Evolutionary conservation across 2,888 invertebrate species (phyloP), one percentile per base, ranked within the genome.

Genomic region (Druceiella hillmani): DNA sequence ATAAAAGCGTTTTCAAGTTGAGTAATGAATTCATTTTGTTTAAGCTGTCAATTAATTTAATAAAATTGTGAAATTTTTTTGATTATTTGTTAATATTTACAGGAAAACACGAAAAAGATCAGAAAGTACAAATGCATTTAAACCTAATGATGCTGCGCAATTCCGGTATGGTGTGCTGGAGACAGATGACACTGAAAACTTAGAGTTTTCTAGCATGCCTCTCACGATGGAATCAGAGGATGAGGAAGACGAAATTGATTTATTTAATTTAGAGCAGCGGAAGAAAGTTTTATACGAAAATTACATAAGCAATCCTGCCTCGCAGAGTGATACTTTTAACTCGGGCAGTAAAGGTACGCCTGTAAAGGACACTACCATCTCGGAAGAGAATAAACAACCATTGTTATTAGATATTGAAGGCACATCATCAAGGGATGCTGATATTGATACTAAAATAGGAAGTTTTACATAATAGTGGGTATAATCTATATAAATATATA

Each of bases 171-270:
- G 72, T 9, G 68, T 72, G 5, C 61, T 72, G 3, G 59, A 67
- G 34, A 66, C 71, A 0, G 68, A 70, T 31, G 72, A 72, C 39
- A 57, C 63, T 25, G 68, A 67, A 44, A 70, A 66, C 42, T 45
- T 68, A 22, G 72, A 72, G 51, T 51, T 69, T 3, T 64, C 71
- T 10, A 52, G 64, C 36, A 57, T 72, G 20, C 71, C 71, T 0
- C 51, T 71, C 2, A 70, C 70, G 1, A 65, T 69, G 63, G 70
- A 71, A 30, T 70, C 72, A 1, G 72, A 72, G 32, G 72, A 72
- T 17, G 67, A 70, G 4, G 72, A 72, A 32, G 71, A 70, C 17
- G 71, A 72, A 38, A 49, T 71, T 15, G 72, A 72, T 46, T 70
- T 72, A 50, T 72, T 72, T 46, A 71, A 72, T 46, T 50, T 72